These are phyloP conservation scores for Sesamia inferens DNA, from an alignment of 2,888 invertebrate genomes.

Conservation along the genomic window DNA sequence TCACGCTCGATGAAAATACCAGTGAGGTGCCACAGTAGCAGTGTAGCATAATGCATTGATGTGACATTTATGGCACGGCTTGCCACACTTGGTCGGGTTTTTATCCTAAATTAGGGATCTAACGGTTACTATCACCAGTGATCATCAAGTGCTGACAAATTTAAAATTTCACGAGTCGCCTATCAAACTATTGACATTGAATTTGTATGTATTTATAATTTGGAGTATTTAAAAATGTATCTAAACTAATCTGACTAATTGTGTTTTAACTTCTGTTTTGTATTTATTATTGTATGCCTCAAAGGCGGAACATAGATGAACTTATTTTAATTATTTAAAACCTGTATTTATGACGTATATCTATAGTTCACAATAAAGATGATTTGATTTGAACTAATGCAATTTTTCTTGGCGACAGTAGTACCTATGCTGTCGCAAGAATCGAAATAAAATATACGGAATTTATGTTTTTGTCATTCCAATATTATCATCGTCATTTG, in stretches of 20 bases:
- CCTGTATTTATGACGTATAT: no score
- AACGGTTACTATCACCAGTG: neutral
- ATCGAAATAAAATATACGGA: neutral
- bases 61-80: constrained; percentile 18
- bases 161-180: neutral
- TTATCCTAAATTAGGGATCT: neutral
- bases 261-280: no score
- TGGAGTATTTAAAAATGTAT: no score
- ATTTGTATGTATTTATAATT: no score
- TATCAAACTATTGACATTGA: no score
- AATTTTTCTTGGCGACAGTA: neutral
- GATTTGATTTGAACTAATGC: no score
- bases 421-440: no score
- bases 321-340: no score
- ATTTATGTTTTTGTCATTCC: neutral
- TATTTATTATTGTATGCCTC: no score
- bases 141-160: neutral
- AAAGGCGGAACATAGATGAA: no score
- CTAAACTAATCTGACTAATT: no score
- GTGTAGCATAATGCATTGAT: constrained; percentile 11
- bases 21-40: constrained; percentile 6
- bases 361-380: no score
- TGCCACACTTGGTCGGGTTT: neutral
- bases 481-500: neutral
- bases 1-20: constrained; percentile 52